These are phyloP conservation scores for Andrena fulva DNA, from an alignment of 2,888 invertebrate species.

Conservation along the genomic window DNA sequence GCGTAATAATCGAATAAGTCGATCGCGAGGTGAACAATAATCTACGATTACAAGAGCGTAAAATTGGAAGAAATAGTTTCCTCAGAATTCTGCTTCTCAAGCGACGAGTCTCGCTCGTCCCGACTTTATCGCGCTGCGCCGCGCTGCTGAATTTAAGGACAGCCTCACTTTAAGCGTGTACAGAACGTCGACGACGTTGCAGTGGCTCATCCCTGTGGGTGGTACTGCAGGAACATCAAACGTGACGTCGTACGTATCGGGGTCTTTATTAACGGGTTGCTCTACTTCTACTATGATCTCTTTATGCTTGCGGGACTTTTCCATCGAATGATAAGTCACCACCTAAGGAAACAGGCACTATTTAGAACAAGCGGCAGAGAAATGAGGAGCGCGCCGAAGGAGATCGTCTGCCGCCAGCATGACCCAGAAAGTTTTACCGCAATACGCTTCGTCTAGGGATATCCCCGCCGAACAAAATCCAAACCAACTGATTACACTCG, in stretches of 20 bases:
- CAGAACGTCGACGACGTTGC: constrained; percentile 81
- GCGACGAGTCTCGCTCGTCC: background rate
- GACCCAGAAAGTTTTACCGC: constrained; percentile 36
- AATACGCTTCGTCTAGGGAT: constrained; percentile 8
- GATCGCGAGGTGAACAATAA: background rate
- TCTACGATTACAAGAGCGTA: background rate
- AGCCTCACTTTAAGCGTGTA: constrained; percentile 78
- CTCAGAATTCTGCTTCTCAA: background rate
- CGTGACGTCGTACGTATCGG: constrained; percentile 68
- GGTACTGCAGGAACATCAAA: constrained; percentile 82
- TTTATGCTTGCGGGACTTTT: constrained; percentile 78
- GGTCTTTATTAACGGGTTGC: constrained; percentile 70
- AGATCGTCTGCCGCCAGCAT: constrained; percentile 14
- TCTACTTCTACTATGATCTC: constrained; percentile 80
- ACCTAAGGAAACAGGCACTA: constrained; percentile 66
- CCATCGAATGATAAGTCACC: constrained; percentile 76
- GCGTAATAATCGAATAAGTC: background rate
- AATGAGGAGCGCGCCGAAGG: background rate
- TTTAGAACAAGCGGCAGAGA: constrained; percentile 21
- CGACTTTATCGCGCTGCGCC: constrained; percentile 1
- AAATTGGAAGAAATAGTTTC: background rate
- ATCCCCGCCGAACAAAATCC: constrained; percentile 6
- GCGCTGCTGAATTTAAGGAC: constrained; percentile 21
- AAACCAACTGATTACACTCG: background rate
- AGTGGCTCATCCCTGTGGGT: constrained; percentile 80